Evolutionary conservation across 2,888 invertebrate genomes (phyloP).

Genomic region (Microchrysa polita): DNA sequence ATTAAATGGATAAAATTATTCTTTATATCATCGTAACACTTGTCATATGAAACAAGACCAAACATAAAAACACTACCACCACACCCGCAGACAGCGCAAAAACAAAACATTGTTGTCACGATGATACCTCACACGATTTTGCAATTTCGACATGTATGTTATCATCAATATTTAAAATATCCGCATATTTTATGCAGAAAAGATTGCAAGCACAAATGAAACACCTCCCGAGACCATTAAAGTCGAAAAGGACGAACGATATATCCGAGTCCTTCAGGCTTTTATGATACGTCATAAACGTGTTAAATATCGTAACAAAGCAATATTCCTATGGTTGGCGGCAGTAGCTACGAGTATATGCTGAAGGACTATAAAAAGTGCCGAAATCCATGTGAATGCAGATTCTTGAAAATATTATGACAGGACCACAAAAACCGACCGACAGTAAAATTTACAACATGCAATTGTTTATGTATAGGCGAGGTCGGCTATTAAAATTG

Average conservation of each 20-base stretch:
- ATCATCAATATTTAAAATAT: constrained; percentile 5
- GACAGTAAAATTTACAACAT: constrained; percentile 19
- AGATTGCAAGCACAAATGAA: constrained; percentile 1
- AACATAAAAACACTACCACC: background rate
- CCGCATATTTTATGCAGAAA: constrained; percentile 6
- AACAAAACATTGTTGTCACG: background rate
- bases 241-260: background rate
- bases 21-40: background rate
- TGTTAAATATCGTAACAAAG: constrained; percentile 30
- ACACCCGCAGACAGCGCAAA: too few relatives aligned
- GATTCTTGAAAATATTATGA: constrained; percentile 38
- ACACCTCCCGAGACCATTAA: constrained; percentile 22
- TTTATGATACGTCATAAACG: constrained; percentile 36
- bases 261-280: background rate
- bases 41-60: background rate
- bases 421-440: constrained; percentile 25
- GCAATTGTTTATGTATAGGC: constrained; percentile 22
- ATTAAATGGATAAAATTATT: constrained; percentile 4
- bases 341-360: too few relatives aligned
- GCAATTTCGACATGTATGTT: background rate
- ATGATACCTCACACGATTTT: background rate
- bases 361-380: constrained; percentile 38
- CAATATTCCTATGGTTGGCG: constrained; percentile 6
- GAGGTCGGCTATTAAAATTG: constrained; percentile 19
- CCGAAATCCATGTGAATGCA: constrained; percentile 28